These are phyloP conservation scores for Arothron firmamentum DNA, from an alignment of 2,113 vertebrate genomes.

Conservation along the genomic window DNA sequence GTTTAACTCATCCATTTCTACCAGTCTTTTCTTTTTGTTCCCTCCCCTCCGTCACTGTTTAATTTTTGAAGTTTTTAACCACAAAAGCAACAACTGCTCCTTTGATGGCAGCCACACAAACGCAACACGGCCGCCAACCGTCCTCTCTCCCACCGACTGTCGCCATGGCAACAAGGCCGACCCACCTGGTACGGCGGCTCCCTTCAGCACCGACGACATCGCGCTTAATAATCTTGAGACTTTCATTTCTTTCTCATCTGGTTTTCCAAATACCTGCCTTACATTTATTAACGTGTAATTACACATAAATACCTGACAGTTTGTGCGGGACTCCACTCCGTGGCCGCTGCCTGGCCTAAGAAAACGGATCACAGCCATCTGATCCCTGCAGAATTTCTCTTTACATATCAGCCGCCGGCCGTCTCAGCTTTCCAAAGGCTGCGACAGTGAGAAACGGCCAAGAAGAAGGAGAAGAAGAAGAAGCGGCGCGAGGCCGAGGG, in stretches of 20 bases:
- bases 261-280: no score
- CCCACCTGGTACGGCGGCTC: constrained; percentile 46
- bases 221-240: background rate
- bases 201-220: constrained; percentile 57
- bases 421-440: constrained; percentile 22
- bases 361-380: background rate
- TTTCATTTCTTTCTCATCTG: no score
- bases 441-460: constrained; percentile 3
- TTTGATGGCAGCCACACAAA: constrained; percentile 32
- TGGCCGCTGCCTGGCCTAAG: background rate
- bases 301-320: no score
- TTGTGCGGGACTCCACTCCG: no score
- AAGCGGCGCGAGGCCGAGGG: constrained; percentile 14
- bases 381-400: constrained; percentile 19
- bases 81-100: constrained; percentile 37
- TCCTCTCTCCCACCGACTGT: constrained; percentile 51
- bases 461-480: constrained; percentile 4
- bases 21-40: background rate
- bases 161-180: constrained; percentile 52
- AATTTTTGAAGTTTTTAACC: constrained; percentile 46
- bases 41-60: constrained; percentile 13
- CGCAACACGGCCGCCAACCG: constrained; percentile 36
- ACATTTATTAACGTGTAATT: no score
- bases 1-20: constrained; percentile 58
- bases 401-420: background rate